phyloP scores from a whole-genome alignment of 1,140 invertebrate species.

The Ptiloglossa arizonensis region DNA sequence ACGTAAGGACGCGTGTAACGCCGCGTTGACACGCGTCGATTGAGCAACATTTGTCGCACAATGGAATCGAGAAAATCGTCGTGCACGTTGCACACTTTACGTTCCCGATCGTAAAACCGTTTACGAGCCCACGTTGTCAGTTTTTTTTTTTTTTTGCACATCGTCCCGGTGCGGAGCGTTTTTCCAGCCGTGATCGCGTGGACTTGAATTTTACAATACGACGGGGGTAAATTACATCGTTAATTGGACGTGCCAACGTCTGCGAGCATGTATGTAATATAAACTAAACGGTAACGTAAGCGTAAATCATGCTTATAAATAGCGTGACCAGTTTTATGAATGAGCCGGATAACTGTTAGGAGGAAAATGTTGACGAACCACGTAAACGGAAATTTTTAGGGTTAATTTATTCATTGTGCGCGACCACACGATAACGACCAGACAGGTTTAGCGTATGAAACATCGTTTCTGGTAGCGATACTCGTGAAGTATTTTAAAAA shows the following conservation, averaged over 20 bases:
- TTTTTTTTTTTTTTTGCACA: not conserved
- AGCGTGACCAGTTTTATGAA: conserved; percentile 7
- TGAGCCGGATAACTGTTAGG: not conserved
- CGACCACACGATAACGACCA: not conserved
- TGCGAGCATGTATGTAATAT: not conserved
- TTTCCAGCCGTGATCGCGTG: not conserved
- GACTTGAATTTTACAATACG: too few species aligned
- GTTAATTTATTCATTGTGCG: not conserved
- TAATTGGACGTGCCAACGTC: too few species aligned
- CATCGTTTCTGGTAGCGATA: too few species aligned
- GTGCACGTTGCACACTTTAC: not conserved
- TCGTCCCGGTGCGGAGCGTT: not conserved
- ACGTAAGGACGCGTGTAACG: conserved; percentile 18
- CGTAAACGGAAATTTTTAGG: not conserved
- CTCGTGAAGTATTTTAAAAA: too few species aligned
- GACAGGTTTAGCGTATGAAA: not conserved
- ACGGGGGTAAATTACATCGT: not conserved
- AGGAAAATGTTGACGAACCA: not conserved
- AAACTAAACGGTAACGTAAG: not conserved
- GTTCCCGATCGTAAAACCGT: conserved; percentile 13
- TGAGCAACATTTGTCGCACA: conserved; percentile 6
- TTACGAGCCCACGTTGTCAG: not conserved
- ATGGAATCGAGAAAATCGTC: not conserved
- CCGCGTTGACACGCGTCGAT: not conserved
- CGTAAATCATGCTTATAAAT: not conserved